Percentiles rank a stretch among this genome's conserved stretches.
These are phyloP conservation scores for Cotesia congregata DNA, from an alignment of 2,888 invertebrate genomes.

Conservation along the genomic window DNA sequence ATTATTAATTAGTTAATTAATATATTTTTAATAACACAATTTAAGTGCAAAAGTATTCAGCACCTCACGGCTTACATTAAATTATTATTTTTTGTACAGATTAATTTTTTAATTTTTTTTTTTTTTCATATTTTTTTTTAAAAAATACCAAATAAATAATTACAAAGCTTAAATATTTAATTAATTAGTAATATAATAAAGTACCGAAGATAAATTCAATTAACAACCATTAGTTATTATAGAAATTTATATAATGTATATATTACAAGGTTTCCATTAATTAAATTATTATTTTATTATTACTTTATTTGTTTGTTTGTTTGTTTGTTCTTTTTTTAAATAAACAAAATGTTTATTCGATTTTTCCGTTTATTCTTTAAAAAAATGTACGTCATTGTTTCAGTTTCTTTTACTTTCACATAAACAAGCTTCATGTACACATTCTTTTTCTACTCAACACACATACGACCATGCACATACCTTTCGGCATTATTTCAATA, in stretches of 20 bases:
- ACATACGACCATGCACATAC: slow-evolving; percentile 30
- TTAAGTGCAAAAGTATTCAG: slow-evolving; percentile 20
- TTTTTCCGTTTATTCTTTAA: not conserved
- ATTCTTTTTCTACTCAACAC: slow-evolving; percentile 31
- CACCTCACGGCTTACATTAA: slow-evolving; percentile 30
- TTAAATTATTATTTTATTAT: not conserved
- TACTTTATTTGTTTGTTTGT: not conserved
- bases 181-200: slow-evolving; percentile 19
- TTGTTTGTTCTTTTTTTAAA: slow-evolving; percentile 1
- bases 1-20: slow-evolving; percentile 2
- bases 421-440: slow-evolving; percentile 42
- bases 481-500: slow-evolving; percentile 29
- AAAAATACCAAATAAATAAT: slow-evolving; percentile 21
- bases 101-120: slow-evolving; percentile 11
- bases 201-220: slow-evolving; percentile 10
- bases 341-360: not conserved
- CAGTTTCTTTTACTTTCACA: slow-evolving; percentile 26
- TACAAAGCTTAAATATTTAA: slow-evolving; percentile 17
- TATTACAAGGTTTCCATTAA: slow-evolving; percentile 26
- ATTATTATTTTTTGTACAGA: slow-evolving; percentile 19
- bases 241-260: slow-evolving; percentile 29
- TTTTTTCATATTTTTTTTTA: slow-evolving; percentile 12
- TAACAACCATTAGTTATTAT: not conserved
- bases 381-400: not conserved
- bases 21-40: slow-evolving; percentile 11